Evolutionary conservation across 1,140 invertebrate species (phyloP), one percentile per base, ranked within the genome.

Genomic region (Contarinia nasturtii): DNA sequence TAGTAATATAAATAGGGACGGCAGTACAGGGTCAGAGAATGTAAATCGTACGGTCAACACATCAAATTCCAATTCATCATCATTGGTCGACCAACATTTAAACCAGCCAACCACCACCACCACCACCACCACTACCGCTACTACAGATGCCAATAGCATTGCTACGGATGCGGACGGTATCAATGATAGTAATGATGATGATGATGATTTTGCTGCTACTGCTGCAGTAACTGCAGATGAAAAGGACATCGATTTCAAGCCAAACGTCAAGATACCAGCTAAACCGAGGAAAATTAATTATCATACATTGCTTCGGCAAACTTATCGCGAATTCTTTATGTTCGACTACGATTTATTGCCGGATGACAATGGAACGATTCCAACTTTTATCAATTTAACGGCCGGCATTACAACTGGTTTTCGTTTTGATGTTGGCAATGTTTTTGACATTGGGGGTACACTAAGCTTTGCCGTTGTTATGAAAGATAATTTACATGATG

Each of bases 371-470:
- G 70, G 72, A 50, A 59, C 77, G 46, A 69, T 74, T 21, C 70
- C 77, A 0, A 68, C 69, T 22, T 55, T 76, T 2, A 58, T 82
- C 0, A 82, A 82, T 55, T 50, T 83, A 7, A 77, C 76, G 0
- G 69, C 67, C 1, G 61, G 68, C 33, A 66, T 68, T 42, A 61
- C 78, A 8, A 72, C 71, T 47, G 68, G 71, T 14, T 65, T 84
- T 33, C 71, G 71, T 38, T 82, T 82, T 50, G 67, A 72, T 15
- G 61, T 85, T 14, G 72, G 71, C 38, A 61, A 75, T n/a, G 70
- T 77, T 17, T 68, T 74, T 42, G 81, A 85, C 49, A 75, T 78
- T 20, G 81, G 80, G 0, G 80, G 81, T 0, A 81, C 76, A 0
- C 53, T 83, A 4, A 69, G 71, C 1, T 67, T 82, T 34, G 74